Conservation (phyloP, 1,140 invertebrate genomes). For the Calephelis nemesis region DNA sequence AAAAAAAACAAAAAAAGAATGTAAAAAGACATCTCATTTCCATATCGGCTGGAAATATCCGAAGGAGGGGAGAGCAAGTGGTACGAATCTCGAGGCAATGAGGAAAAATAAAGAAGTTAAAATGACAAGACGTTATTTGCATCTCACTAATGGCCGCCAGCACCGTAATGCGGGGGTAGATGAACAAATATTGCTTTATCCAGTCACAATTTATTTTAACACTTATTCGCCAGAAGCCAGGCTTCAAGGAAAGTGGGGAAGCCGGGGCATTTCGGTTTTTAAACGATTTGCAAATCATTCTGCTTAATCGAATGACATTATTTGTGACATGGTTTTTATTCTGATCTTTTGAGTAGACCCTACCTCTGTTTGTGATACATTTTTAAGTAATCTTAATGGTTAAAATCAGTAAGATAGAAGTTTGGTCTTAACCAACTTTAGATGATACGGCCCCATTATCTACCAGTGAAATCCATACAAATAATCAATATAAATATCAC, state of each 20-base stretch:
- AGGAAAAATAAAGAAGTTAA: constrained; percentile 75
- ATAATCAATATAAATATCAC: too few relatives aligned
- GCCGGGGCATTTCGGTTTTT: constrained; percentile 66
- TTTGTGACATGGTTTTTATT: constrained; percentile 53
- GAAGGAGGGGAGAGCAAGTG: constrained; percentile 54
- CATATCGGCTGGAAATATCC: constrained; percentile 48
- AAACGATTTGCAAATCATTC: constrained; percentile 71
- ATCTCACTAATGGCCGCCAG: constrained; percentile 73
- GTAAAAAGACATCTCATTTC: constrained; percentile 26
- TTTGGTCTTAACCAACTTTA: too few relatives aligned
- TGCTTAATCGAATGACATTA: constrained; percentile 67
- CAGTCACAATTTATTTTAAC: constrained; percentile 76
- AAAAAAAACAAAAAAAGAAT: constrained; percentile 5
- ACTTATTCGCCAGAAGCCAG: constrained; percentile 65
- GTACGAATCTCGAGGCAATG: constrained; percentile 51
- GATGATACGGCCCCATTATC: too few relatives aligned
- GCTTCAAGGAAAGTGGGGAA: constrained; percentile 53
- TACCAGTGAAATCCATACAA: too few relatives aligned
- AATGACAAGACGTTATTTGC: constrained; percentile 79
- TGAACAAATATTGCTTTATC: constrained; percentile 79
- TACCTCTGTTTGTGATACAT: constrained; percentile 5
- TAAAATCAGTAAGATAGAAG: too few relatives aligned
- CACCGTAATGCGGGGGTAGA: constrained; percentile 74
- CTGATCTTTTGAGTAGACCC: constrained; percentile 27
- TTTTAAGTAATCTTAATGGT: not conserved